Percentiles rank a stretch among this genome's conserved stretches.
Conservation (phyloP, 2,113 vertebrate species). For the Poicephalus meyeri region DNA sequence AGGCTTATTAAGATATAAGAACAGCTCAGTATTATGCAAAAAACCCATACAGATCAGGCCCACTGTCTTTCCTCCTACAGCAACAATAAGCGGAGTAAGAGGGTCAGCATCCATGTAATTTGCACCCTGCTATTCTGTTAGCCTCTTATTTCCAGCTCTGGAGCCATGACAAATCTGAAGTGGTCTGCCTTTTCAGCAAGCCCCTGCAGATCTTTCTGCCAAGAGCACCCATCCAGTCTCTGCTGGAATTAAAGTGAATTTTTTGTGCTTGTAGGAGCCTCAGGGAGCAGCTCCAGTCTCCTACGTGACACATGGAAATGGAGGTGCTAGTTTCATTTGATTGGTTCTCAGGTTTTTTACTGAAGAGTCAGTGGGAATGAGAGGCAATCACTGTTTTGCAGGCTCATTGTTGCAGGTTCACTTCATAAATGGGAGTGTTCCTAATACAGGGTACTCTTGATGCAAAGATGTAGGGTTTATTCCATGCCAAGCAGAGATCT, state of each 20-base stretch:
- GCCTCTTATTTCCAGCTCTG: not conserved
- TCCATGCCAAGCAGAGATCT: not conserved
- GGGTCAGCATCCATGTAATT: not conserved
- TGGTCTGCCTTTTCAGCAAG: not conserved
- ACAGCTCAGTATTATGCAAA: not conserved
- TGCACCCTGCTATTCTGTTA: not conserved
- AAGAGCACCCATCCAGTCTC: not conserved
- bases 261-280: not conserved
- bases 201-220: not conserved
- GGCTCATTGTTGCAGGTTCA: not conserved
- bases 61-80: not conserved
- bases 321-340: not conserved
- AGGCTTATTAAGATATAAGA: not conserved
- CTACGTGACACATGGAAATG: accelerated
- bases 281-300: not conserved
- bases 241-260: not conserved
- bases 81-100: not conserved
- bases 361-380: not conserved
- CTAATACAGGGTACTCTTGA: not conserved
- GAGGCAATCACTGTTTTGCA: not conserved
- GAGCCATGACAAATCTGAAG: not conserved
- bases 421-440: not conserved
- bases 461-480: not conserved
- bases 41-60: accelerated
- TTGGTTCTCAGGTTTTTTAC: not conserved